phyloP scores from a whole-genome alignment of 2,113 vertebrate species.

The Pandion haliaetus region DNA sequence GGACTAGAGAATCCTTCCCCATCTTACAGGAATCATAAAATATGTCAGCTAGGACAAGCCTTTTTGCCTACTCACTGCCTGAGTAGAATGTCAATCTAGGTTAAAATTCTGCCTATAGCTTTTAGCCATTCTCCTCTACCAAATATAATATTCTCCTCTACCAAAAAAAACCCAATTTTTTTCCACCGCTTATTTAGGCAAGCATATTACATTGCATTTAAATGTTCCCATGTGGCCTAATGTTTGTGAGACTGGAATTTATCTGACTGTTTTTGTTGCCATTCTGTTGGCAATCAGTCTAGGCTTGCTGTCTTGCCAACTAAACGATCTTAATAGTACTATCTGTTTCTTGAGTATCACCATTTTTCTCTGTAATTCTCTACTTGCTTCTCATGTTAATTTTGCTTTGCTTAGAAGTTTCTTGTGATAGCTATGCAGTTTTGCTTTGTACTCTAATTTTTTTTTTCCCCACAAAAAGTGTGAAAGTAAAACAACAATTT shows the following conservation, averaged over 20 bases:
- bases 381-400: constrained; percentile 1
- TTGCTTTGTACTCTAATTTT: background rate
- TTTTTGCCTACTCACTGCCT: background rate
- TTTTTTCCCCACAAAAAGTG: background rate
- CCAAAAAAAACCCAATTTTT: background rate
- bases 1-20: background rate
- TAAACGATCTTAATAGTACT: background rate
- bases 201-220: background rate
- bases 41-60: background rate
- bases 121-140: background rate
- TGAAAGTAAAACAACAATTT: background rate
- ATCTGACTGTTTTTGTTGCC: background rate
- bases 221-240: background rate
- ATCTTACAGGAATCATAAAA: background rate
- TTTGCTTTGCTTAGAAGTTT: constrained; percentile 19
- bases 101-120: background rate
- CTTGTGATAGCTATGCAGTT: background rate
- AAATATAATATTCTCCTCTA: background rate
- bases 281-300: constrained; percentile 26
- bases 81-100: background rate
- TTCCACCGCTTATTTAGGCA: background rate
- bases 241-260: background rate
- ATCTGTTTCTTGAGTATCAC: constrained; percentile 17
- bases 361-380: constrained; percentile 6
- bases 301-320: constrained; percentile 4